Evolutionary conservation across 2,113 vertebrate species (phyloP).

Genomic region (Myodes glareolus): DNA sequence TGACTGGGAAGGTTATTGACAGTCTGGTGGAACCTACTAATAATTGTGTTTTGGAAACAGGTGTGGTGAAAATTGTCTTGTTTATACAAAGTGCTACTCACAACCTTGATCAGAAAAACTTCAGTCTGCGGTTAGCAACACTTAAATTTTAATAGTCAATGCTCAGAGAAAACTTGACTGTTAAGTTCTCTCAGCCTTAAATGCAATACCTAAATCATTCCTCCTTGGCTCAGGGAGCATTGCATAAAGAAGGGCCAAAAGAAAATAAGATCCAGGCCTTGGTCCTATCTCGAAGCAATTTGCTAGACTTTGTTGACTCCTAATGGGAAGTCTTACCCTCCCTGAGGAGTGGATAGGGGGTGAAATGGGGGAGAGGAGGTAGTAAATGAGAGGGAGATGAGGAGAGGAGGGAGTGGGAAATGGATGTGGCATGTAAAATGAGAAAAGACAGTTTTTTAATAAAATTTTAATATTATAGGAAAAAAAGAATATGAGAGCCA

Average conservation of each 20-base stretch:
- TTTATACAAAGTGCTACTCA: background rate
- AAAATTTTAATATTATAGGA: no score
- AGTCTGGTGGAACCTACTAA: background rate
- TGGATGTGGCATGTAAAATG: no score
- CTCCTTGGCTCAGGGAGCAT: background rate
- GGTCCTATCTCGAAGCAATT: no score
- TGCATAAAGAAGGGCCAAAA: background rate
- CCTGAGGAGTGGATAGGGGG: no score
- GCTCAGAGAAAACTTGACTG: background rate
- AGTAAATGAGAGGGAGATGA: no score
- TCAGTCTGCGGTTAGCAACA: background rate
- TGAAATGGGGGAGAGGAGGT: no score
- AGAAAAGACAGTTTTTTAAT: no score
- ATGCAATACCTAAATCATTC: background rate
- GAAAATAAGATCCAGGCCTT: background rate
- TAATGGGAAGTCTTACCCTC: no score
- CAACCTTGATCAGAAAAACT: background rate
- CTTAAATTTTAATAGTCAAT: background rate
- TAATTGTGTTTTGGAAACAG: background rate
- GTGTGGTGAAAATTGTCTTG: background rate
- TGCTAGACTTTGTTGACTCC: no score
- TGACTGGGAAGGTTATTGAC: background rate
- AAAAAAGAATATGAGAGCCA: background rate
- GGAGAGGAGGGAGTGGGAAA: no score
- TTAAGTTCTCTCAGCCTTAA: background rate